These are phyloP conservation scores for Channa maculata DNA, from an alignment of 2,113 vertebrate species.

Conservation along the genomic window DNA sequence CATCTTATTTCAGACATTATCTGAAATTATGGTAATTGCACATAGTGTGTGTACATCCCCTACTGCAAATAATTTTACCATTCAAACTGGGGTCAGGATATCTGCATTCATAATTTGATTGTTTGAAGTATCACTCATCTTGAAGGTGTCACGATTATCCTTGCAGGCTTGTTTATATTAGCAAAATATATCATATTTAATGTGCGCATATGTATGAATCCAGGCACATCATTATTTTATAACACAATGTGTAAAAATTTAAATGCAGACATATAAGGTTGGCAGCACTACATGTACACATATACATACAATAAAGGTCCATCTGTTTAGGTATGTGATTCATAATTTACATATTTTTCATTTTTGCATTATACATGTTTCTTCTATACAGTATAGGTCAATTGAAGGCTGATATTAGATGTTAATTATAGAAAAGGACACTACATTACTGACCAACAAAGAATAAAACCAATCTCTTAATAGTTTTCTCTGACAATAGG, in stretches of 20 bases:
- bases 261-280: neutral
- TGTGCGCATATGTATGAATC: slow-evolving; percentile 32
- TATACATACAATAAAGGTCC: neutral
- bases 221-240: neutral
- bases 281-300: neutral
- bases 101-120: slow-evolving; percentile 62
- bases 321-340: neutral
- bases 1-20: slow-evolving; percentile 68
- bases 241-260: neutral
- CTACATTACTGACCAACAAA: too few species aligned
- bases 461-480: too few species aligned
- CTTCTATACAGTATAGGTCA: too few species aligned
- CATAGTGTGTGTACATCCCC: slow-evolving; percentile 44
- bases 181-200: slow-evolving; percentile 10
- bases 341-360: neutral
- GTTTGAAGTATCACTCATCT: slow-evolving; percentile 61
- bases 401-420: neutral
- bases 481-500: too few species aligned
- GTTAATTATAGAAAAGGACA: neutral
- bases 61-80: slow-evolving; percentile 33
- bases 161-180: neutral
- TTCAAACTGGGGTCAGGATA: slow-evolving; percentile 33
- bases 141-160: slow-evolving; percentile 34
- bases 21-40: slow-evolving; percentile 70
- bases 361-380: neutral